Evolutionary conservation across 2,797 vertebrate genomes (phyloP).

Genomic region (Cirrhinus molitorella): DNA sequence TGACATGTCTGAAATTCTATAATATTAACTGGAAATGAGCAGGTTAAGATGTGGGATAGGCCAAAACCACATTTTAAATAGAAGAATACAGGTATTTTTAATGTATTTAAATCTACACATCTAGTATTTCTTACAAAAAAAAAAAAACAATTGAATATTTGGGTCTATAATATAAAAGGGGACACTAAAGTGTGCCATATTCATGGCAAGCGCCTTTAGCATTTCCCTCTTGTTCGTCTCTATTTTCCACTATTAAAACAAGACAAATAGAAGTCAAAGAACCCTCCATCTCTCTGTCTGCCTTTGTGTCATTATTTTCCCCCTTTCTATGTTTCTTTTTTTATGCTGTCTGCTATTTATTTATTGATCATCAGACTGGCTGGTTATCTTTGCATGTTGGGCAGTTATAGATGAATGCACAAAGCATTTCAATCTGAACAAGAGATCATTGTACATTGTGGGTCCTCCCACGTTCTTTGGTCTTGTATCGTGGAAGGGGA

Average conservation of each 20-base stretch:
- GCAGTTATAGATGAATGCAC: conserved; percentile 72
- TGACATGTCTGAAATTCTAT: neutral
- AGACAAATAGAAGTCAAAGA: conserved; percentile 47
- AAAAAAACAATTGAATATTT: neutral
- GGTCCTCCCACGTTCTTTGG: conserved; percentile 63
- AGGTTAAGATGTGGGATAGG: neutral
- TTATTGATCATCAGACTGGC: conserved; percentile 73
- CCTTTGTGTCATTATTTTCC: conserved; percentile 41
- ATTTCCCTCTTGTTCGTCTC: neutral
- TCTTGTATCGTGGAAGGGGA: conserved; percentile 39
- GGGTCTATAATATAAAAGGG: neutral
- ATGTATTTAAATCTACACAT: neutral
- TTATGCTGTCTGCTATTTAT: conserved; percentile 67
- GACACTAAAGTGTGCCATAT: neutral
- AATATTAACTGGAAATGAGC: neutral
- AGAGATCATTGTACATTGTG: conserved; percentile 66
- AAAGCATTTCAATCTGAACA: conserved; percentile 70
- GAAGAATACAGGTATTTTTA: neutral
- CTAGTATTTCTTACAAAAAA: neutral
- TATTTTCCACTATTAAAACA: conserved; percentile 30
- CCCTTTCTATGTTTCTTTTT: conserved; percentile 61
- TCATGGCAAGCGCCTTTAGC: neutral
- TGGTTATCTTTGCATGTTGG: conserved; percentile 75
- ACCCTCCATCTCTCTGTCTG: conserved; percentile 47
- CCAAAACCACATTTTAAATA: neutral